Base-by-base conservation (phyloP, 1,140 invertebrate genomes). In the Formica selysi region DNA sequence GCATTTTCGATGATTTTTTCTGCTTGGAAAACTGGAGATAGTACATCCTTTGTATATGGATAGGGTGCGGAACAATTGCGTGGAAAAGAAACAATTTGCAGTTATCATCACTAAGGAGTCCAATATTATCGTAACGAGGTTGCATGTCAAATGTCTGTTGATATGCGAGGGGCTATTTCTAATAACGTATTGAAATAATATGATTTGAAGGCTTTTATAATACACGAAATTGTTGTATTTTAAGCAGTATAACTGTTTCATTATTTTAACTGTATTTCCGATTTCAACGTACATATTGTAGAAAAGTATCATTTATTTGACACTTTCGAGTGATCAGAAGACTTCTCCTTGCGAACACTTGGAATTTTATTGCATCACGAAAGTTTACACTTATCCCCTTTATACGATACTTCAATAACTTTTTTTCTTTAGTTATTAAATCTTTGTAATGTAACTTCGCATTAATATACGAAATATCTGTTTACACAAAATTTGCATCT, bases 101-200 rank as follows among this genome's bases (percentile, higher is more conserved):
- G 16, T 16, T 41, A 10, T 62, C 22, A 11, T n/a, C n/a, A 1
- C 19, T 57, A 1, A 7, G 4, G 26, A 76, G 5, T 62, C 11
- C 6, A 19, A 51, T n/a, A 32, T 44, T 13, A 16, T 22, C 3
- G 57, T 26, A 41, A 41, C 38, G n/a, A n/a, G 54, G 1, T 76
- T 64, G 74, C 74, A 11, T 64, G 74, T 41, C 22, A 62, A 41
- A 41, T 13, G 8, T 76, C 54, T 41, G 22, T 62, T 16, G 3
- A 62, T 19, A 54, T 7, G 8, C 22, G 16, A 51, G 29, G 5
- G 13, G 38, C 51, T 59, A 59, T 62, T 76, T 62, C 36, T 32
- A 61, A 41, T 26, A 38, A 51, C 4, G 6, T 64, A 76, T 76
- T n/a, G 26, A 76, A 64, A 62, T 76, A 64, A 76, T 76, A 41